phyloP scores from a whole-genome alignment of 2,797 vertebrate genomes.

The Alca torda region DNA sequence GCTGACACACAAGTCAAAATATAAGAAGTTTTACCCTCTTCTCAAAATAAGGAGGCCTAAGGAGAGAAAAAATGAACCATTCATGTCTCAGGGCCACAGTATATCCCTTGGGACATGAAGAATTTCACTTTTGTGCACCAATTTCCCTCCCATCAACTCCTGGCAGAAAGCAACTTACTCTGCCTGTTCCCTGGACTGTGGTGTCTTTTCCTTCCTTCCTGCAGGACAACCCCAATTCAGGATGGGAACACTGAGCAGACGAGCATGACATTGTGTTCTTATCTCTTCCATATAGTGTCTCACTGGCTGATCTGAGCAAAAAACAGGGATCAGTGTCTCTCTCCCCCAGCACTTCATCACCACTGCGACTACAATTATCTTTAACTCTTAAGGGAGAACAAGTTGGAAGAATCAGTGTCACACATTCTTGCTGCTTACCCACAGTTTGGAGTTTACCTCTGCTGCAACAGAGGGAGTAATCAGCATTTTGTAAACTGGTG shows the following conservation, averaged over 20 bases:
- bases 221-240: background rate
- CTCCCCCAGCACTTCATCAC: background rate
- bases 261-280: background rate
- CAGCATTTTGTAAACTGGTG: background rate
- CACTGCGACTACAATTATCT: background rate
- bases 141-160: background rate
- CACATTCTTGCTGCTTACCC: background rate
- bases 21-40: background rate
- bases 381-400: background rate
- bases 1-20: background rate
- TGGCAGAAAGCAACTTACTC: background rate
- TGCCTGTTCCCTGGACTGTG: background rate
- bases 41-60: background rate
- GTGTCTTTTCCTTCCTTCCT: background rate
- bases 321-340: background rate
- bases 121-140: background rate
- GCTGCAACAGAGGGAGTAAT: fast-evolving
- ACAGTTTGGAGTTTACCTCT: background rate
- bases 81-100: background rate
- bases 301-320: background rate
- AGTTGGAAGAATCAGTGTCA: background rate
- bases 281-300: background rate
- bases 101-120: background rate
- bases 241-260: background rate
- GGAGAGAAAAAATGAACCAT: background rate